Percentiles rank a stretch among this genome's conserved stretches.
Conservation (phyloP, 2,888 invertebrate species). For the Idaea aversata region DNA sequence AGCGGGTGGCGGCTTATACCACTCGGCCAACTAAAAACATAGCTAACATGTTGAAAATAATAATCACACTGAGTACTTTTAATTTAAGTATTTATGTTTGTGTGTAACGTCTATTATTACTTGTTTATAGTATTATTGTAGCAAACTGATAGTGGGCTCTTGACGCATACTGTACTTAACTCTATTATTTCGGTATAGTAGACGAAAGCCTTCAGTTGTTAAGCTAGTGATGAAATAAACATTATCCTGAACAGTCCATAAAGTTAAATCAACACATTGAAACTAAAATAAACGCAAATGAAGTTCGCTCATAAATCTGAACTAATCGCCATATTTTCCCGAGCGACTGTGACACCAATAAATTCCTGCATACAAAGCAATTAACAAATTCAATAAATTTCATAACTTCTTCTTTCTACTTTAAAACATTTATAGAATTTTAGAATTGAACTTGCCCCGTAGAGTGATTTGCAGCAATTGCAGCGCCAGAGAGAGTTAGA, state of each 20-base stretch:
- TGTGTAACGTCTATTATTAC: too few species aligned
- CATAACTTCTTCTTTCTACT: constrained; percentile 16
- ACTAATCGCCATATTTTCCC: background rate
- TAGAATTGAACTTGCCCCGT: constrained; percentile 60
- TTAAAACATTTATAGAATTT: constrained; percentile 59
- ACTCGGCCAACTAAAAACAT: too few species aligned
- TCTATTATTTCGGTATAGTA: too few species aligned
- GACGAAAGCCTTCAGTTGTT: too few species aligned
- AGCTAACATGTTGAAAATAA: too few species aligned
- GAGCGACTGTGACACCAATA: constrained; percentile 3
- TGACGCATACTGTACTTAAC: too few species aligned
- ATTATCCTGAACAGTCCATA: background rate
- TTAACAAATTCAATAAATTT: constrained; percentile 16
- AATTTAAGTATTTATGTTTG: too few species aligned
- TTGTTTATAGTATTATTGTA: too few species aligned
- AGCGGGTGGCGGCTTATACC: too few species aligned
- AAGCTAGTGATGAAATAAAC: background rate
- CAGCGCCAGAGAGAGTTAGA: constrained; percentile 57
- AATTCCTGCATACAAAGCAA: constrained; percentile 4
- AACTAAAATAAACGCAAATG: background rate
- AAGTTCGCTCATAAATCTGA: background rate
- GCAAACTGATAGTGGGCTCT: too few species aligned
- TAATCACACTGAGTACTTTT: too few species aligned
- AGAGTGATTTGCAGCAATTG: constrained; percentile 64
- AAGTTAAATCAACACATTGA: constrained; percentile 1